A percentile compares a stretch with the other conserved stretches of the same genome.
These are phyloP conservation scores for Phyto melanocephala DNA, from an alignment of 2,888 invertebrate genomes.

Conservation along the genomic window DNA sequence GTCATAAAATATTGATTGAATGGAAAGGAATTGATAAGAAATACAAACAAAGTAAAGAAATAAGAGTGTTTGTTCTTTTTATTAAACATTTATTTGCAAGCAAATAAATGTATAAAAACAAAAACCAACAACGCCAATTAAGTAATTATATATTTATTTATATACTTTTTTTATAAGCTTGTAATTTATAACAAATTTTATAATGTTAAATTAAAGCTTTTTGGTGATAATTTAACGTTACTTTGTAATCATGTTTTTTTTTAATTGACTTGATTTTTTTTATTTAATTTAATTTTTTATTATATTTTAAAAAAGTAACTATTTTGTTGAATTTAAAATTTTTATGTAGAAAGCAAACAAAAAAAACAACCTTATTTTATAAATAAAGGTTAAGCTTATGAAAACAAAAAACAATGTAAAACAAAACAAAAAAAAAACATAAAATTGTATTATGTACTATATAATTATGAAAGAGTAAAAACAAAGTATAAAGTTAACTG, in stretches of 20 bases:
- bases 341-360: slow-evolving; percentile 55
- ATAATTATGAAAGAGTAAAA: slow-evolving; percentile 20
- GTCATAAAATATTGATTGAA: slow-evolving; percentile 47
- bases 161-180: slow-evolving; percentile 58
- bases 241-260: slow-evolving; percentile 63
- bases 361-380: slow-evolving; percentile 75
- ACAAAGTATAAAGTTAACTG: slow-evolving; percentile 58
- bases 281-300: slow-evolving; percentile 46
- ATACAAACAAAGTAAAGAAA: neutral
- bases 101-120: slow-evolving; percentile 32
- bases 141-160: slow-evolving; percentile 64
- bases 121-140: slow-evolving; percentile 56
- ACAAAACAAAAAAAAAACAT: slow-evolving; percentile 18
- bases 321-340: slow-evolving; percentile 62
- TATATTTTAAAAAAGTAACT: slow-evolving; percentile 59
- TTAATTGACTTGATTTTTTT: slow-evolving; percentile 57
- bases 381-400: slow-evolving; percentile 73
- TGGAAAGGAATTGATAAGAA: slow-evolving; percentile 43
- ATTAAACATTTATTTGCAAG: slow-evolving; percentile 57
- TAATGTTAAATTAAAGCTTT: slow-evolving; percentile 50
- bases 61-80: slow-evolving; percentile 63
- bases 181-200: slow-evolving; percentile 65
- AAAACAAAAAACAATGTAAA: slow-evolving; percentile 18
- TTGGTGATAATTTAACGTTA: slow-evolving; percentile 51
- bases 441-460: slow-evolving; percentile 36